A percentile compares a stretch with the other conserved stretches of the same genome.
These are phyloP conservation scores for Epizoanthus scotinus DNA, from an alignment of 92 coral and sea anemone species.

Conservation along the genomic window DNA sequence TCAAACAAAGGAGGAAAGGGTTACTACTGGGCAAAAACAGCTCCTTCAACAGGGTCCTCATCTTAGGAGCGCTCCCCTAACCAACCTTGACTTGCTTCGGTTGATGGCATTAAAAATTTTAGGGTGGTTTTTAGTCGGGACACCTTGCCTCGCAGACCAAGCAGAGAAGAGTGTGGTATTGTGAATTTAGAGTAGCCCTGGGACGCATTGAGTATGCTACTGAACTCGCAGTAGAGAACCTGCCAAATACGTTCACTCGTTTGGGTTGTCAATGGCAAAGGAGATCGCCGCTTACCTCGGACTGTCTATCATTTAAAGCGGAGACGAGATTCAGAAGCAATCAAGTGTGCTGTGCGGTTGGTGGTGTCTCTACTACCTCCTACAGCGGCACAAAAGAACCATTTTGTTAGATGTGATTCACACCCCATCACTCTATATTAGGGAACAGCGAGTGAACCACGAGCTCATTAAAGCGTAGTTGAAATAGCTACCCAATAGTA, in stretches of 20 bases:
- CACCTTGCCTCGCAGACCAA: neutral
- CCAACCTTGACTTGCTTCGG: neutral
- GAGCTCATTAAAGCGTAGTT: neutral
- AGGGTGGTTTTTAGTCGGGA: neutral
- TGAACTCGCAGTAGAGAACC: neutral
- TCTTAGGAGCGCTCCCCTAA: neutral
- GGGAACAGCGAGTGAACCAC: conserved; percentile 10
- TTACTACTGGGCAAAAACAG: too few relatives aligned
- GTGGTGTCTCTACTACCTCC: neutral
- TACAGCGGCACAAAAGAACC: neutral
- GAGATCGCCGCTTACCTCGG: neutral
- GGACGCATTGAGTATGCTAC: neutral
- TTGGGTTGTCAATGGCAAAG: neutral
- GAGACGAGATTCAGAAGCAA: neutral
- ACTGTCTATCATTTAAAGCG: neutral
- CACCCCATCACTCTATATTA: neutral
- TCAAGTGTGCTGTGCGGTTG: neutral
- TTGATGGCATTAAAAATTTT: neutral
- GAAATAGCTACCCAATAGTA: neutral
- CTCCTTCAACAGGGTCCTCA: neutral
- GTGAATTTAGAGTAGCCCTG: neutral
- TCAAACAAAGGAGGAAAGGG: neutral
- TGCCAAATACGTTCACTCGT: neutral
- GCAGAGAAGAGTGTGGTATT: neutral
- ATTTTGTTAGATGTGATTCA: neutral